Evolutionary conservation across 30 jellyfish, hydroid and myxozoan genomes (phyloP), one percentile per base, ranked within the genome.

Genomic region (Chrysaora quinquecirrha): DNA sequence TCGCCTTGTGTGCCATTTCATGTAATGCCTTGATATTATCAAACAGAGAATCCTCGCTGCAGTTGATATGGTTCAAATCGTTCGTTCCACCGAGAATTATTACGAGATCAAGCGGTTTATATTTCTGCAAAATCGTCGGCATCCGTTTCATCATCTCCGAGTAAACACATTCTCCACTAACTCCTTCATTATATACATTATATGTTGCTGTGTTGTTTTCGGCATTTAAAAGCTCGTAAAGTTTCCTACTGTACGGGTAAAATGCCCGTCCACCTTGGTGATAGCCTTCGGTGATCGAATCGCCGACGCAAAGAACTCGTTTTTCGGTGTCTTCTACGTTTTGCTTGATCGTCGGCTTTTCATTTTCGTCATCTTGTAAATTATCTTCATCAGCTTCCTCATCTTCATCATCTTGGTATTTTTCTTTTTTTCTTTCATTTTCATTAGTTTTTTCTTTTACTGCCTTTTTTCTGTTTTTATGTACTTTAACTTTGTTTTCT

Each of bases 51-150:
- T 48, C 87, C 1, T 69, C 66, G 0, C 23, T 60, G 78, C 87
- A 76, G 31, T 54, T 31, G 11, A 47, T 30, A 3, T 87, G 34
- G 23, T n/a, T 60, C 48, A 87, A 62, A 32, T 94, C 99, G 73
- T 94, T 94, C 34, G 99, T 94, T 0, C 99, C 99, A 11, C 99
- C 99, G n/a, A 88, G 85, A 43, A 94, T 74, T 1, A 94, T 83
- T 1, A 77, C 97, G 46, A 94, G 56, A 66, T 87, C 89, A 43
- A 88, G 52, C 46, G 80, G 85, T 52, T 63, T 61, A 71, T 87
- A 76, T 68, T 77, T 76, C 14, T 87, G 68, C 18, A 94, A n/a
- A 22, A 88, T 48, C 3, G 11, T 31, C 6, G 96, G 99, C 81
- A 94, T 84, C 21, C 96, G 61, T 30, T 52, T 29, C 9, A n/a